These are phyloP conservation scores for Drosophila quasianomalipes DNA, from an alignment of 2,888 invertebrate species.

Conservation along the genomic window DNA sequence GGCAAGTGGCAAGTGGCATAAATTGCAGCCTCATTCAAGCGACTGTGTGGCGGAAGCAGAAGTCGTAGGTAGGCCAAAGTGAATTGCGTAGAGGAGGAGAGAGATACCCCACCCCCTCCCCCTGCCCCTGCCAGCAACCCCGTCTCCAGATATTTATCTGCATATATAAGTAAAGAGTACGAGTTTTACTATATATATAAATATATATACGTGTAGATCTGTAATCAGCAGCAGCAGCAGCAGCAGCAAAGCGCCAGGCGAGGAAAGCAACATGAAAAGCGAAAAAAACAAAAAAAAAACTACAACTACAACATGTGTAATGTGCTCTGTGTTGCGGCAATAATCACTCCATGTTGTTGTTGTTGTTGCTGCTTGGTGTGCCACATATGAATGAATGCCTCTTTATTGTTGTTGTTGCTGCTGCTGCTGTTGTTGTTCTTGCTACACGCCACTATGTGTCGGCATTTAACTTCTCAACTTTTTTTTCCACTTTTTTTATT, in stretches of 20 bases:
- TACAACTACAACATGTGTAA: constrained; percentile 63
- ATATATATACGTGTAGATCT: constrained; percentile 65
- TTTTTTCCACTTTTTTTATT: constrained; percentile 63
- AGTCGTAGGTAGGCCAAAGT: constrained; percentile 69
- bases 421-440: constrained; percentile 44
- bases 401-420: constrained; percentile 43
- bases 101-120: neutral
- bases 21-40: constrained; percentile 79
- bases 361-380: constrained; percentile 55
- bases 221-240: constrained; percentile 63
- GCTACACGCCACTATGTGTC: constrained; percentile 76
- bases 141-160: constrained; percentile 71
- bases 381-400: constrained; percentile 80
- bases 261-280: constrained; percentile 61
- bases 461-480: constrained; percentile 82
- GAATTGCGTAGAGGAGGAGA: constrained; percentile 68
- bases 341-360: constrained; percentile 66
- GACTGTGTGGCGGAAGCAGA: constrained; percentile 66
- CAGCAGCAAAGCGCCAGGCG: constrained; percentile 58
- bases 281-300: constrained; percentile 21
- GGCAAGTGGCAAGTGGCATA: constrained; percentile 77
- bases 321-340: constrained; percentile 78
- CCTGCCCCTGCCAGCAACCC: neutral
- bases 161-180: constrained; percentile 63
- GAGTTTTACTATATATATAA: constrained; percentile 46